Conservation (phyloP, 2,888 invertebrate species). For the Priocnemis perturbator region DNA sequence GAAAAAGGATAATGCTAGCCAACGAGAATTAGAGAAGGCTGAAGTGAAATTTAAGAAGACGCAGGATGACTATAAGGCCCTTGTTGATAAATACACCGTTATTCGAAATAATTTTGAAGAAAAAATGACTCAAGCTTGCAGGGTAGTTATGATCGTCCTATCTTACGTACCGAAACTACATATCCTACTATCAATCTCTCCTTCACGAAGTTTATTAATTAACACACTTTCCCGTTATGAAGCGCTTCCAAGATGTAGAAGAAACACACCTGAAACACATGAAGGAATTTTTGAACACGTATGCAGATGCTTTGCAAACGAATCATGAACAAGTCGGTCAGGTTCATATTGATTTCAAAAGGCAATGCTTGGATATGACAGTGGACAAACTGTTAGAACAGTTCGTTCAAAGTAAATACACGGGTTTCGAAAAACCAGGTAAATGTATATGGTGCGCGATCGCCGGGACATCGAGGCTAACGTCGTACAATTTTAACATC, state of each 20-base stretch:
- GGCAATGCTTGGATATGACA: conserved; percentile 93
- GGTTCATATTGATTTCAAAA: conserved; percentile 95
- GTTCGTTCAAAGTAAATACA: conserved; percentile 94
- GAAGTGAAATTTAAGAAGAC: conserved; percentile 94
- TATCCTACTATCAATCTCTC: background rate
- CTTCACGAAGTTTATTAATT: conserved; percentile 7
- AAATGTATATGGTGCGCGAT: conserved; percentile 58
- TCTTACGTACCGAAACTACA: conserved; percentile 3
- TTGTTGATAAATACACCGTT: conserved; percentile 94
- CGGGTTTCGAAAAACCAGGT: conserved; percentile 95
- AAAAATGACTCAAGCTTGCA: conserved; percentile 95
- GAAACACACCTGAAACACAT: conserved; percentile 94
- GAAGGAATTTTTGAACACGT: conserved; percentile 95
- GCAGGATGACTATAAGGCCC: conserved; percentile 94
- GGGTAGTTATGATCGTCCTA: conserved; percentile 76
- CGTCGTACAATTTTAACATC: conserved; percentile 3
- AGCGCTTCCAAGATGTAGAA: conserved; percentile 96
- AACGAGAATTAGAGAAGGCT: conserved; percentile 95
- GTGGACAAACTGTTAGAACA: conserved; percentile 94
- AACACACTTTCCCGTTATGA: conserved; percentile 47
- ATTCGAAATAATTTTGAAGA: conserved; percentile 96
- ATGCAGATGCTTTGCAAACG: conserved; percentile 90
- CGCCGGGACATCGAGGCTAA: background rate
- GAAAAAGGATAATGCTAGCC: conserved; percentile 91
- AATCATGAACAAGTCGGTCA: conserved; percentile 93